Base-by-base conservation (phyloP, 2,888 invertebrate genomes). In the Tribolium freemani region DNA sequence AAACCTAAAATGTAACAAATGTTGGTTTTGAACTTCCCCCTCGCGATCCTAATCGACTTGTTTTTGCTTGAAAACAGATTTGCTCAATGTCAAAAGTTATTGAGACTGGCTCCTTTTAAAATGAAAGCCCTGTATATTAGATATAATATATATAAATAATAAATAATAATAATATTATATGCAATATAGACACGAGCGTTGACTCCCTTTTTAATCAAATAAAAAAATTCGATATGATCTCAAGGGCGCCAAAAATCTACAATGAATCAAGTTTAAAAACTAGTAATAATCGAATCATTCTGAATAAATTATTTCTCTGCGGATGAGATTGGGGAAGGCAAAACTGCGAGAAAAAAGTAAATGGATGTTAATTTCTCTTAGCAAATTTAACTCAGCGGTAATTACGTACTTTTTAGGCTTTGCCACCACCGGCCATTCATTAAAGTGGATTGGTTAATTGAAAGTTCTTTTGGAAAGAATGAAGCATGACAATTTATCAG, bases 371-470 rank as follows among this genome's bases (percentile, higher is more conserved):
- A 56, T 56, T 56, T 30, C 56, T 56, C 56, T 56, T 56, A 30
- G 56, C n/a, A 56, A 56, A 56, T 56, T 56, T 56, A 56, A 13
- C 56, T 21, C 11, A 30, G 31, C 56, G 31, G 56, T 56, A 56
- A 56, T 56, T 56, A 56, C 56, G 31, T 56, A 26, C 56, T 56
- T 56, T 54, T 56, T 56, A 56, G 56, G 31, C 31, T 56, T 56
- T 56, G 10, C 56, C 26, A 56, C 56, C 56, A 56, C 26, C 30
- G 31, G 30, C 56, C 56, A 56, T 56, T 26, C 20, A n/a, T 56
- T 56, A 56, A 51, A 38, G 6, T 38, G 38, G 38, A 38, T 38
- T 38, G 38, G 38, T 38, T 38, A 38, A 38, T 38, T 38, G 38
- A 38, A 38, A 38, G 38, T 38, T 38, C 38, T 38, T 38, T 38